Conservation (phyloP, 2,113 vertebrate species). For the Carlito syrichta region DNA sequence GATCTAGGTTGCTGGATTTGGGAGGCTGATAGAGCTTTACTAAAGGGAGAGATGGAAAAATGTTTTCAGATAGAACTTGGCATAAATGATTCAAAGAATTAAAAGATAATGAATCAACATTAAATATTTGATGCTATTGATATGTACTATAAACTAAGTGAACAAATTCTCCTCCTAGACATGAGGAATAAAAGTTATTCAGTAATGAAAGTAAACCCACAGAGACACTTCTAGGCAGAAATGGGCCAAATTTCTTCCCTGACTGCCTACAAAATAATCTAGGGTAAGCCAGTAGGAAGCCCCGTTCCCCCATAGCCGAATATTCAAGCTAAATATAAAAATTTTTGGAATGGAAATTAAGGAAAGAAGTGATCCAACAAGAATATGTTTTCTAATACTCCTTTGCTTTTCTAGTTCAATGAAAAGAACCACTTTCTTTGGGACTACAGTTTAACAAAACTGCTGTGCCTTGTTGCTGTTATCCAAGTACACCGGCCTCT, state of each 20-base stretch:
- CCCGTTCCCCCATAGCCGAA: background rate
- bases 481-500: conserved; percentile 63
- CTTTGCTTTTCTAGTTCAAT: conserved; percentile 43
- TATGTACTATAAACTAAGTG: background rate
- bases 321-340: conserved; percentile 26
- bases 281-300: background rate
- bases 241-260: conserved; percentile 9
- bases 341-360: conserved; percentile 38
- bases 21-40: background rate
- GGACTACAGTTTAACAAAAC: conserved; percentile 28
- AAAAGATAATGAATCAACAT: background rate
- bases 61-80: conserved; percentile 15
- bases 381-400: conserved; percentile 2
- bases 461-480: background rate
- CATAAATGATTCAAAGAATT: background rate
- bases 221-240: background rate
- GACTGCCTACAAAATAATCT: conserved; percentile 23
- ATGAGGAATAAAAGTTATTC: background rate
- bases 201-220: background rate
- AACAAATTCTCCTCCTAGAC: background rate
- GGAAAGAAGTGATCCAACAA: background rate
- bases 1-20: background rate
- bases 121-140: background rate
- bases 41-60: background rate
- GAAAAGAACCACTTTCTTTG: conserved; percentile 49